A percentile compares a stretch with the other conserved stretches of the same genome.
These are phyloP conservation scores for Melanotaenia duboulayi DNA, from an alignment of 2,113 vertebrate species.

Conservation along the genomic window DNA sequence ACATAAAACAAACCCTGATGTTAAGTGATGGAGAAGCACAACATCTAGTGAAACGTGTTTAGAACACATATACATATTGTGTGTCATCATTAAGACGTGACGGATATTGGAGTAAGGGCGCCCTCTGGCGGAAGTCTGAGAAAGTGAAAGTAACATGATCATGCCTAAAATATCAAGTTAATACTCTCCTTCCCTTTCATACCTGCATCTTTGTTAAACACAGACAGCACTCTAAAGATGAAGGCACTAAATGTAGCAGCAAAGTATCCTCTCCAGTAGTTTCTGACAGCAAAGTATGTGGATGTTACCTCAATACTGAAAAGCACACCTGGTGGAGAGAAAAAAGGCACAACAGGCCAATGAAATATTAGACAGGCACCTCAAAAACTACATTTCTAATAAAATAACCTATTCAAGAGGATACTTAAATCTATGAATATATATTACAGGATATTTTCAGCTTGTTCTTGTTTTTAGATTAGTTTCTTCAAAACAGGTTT, in stretches of 20 bases:
- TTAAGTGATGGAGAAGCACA: not conserved
- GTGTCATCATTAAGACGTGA: not conserved
- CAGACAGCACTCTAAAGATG: conserved; percentile 95
- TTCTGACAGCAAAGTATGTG: conserved; percentile 96
- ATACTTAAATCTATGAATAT: not conserved
- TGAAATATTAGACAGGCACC: rapidly evolving
- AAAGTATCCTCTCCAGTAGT: conserved; percentile 98
- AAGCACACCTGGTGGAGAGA: conserved; percentile 65
- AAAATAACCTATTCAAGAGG: not conserved
- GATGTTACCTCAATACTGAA: conserved; percentile 97
- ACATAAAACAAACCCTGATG: not conserved
- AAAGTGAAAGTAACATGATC: not conserved
- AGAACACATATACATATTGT: not conserved
- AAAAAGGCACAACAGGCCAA: not conserved
- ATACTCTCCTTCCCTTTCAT: not conserved
- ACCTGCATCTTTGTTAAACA: conserved; percentile 98
- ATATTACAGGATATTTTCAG: not conserved
- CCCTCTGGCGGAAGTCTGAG: conserved; percentile 27
- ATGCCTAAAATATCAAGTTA: not conserved
- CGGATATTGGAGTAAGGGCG: not conserved
- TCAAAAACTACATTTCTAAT: not conserved
- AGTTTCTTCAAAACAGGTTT: no score
- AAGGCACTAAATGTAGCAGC: conserved; percentile 97
- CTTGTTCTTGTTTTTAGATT: not conserved
- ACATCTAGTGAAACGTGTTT: conserved; percentile 37